Evolutionary conservation across 2,888 invertebrate species (phyloP), one percentile per base, ranked within the genome.

Genomic region (Leucophenga maculata): DNA sequence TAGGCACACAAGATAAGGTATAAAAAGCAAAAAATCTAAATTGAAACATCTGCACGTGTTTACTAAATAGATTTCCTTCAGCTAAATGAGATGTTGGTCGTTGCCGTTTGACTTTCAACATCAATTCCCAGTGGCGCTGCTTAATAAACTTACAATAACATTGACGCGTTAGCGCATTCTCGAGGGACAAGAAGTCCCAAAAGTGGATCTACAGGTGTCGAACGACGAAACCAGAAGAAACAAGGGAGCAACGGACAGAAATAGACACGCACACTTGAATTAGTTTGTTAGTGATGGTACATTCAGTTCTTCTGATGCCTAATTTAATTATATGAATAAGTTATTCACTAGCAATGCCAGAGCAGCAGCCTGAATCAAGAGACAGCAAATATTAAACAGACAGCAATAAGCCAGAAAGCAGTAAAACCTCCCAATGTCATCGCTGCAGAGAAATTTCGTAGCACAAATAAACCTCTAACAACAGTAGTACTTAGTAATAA

Each of bases 271-370:
- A 62, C 60, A 62, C 60, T 44, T 62, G 60, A 62, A 18, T 39
- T 31, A 14, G n/a, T 59, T 59, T n/a, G 59, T 64, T 13, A 13
- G 16, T 57, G 22, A 26, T 26, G 57, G 22, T 9, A 14, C 26
- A 8, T 1, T 26, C 31, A 16, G 48, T n/a, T 64, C 1, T 22
- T 48, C 54, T 32, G 22, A 8, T 52, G 66, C 66, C 55, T 67
- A 67, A 67, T 67, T 67, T 55, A 67, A 67, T 67, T 67, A 67
- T 22, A n/a, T 44, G 55, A 44, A 67, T 67, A 67, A 67, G 57
- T 67, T 46, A 67, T 67, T 67, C 66, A 67, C 55, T 39, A 57
- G 66, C 50, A 57, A n/a, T 20, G 20, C 9, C 1, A 20, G 20
- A 16, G n/a, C n/a, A 54, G 54, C 59, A 32, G 32, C n/a, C n/a